A percentile compares a stretch with the other conserved stretches of the same genome.
Evolutionary conservation across 2,797 vertebrate genomes (phyloP).

Genomic region (Urosaurus nigricauda): DNA sequence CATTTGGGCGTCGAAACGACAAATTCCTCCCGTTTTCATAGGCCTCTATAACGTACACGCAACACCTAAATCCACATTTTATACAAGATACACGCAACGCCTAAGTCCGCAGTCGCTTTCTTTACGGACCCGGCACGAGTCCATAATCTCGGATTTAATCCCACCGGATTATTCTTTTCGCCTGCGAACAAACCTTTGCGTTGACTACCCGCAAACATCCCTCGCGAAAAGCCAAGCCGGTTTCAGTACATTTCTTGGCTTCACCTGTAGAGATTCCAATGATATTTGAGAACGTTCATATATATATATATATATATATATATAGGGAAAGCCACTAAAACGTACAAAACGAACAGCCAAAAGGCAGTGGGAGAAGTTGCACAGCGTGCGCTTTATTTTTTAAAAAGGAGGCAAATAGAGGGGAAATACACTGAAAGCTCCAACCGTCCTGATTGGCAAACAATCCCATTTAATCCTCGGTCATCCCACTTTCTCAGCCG

Average conservation of each 20-base stretch:
- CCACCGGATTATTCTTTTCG: constrained; percentile 16
- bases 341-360: constrained; percentile 10
- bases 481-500: too few relatives aligned
- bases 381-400: background rate
- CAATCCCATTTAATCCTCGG: too few relatives aligned
- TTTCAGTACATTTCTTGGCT: background rate
- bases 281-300: constrained; percentile 26
- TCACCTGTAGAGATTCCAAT: background rate
- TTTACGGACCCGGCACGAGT: too few relatives aligned
- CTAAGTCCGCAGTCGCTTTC: too few relatives aligned
- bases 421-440: constrained; percentile 8
- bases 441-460: too few relatives aligned
- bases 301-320: background rate
- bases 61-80: too few relatives aligned
- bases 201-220: constrained; percentile 13
- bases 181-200: background rate
- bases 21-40: too few relatives aligned
- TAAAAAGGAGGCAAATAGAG: background rate
- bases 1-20: too few relatives aligned
- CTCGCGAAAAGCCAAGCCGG: constrained; percentile 1
- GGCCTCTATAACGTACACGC: too few relatives aligned
- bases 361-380: background rate
- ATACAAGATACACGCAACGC: too few relatives aligned
- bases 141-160: background rate
- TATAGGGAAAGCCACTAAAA: background rate